Base-by-base conservation (phyloP, 2,113 vertebrate species). In the Oplegnathus fasciatus region DNA sequence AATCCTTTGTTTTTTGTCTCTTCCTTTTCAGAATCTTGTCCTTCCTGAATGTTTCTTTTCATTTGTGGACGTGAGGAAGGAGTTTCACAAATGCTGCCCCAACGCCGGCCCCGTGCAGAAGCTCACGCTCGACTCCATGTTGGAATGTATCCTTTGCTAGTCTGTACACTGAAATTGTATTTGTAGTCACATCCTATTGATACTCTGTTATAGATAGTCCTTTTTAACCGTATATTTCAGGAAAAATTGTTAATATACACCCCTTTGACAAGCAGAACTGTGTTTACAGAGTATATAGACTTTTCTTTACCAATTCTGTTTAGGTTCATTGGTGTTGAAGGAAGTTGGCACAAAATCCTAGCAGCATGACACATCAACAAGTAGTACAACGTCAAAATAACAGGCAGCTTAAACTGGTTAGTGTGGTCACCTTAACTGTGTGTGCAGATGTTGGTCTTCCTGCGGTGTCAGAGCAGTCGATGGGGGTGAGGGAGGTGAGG, bases 1-100 rank as follows among this genome's bases (percentile, higher is more conserved):
- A 83, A 52, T 82, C 9, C 5, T 67, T 76, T 62, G 7, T 58
- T 11, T 28, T 79, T 82, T 52, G 2, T 70, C 50, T 83, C 13
- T 86, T 89, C 14, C 75, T 40, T 57, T 85, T 62, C 65, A 99
- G 98, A 99, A 98, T 92, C 93, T 98, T 69, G 93, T 96, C 65
- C 96, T 99, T 57, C 96, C 97, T 8, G 97, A 98, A 85, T 96
- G 96, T 92, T 99, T 99, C 95, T 98, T 97, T 93, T 97, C 98
- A 28, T 99, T 99, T 92, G 97, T 97, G 83, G 98, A 99, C 85
- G 88, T 98, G 78, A 97, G 92, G 89, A 98, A 96, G 91, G 98
- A 99, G 88, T 98, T 99, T 92, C 95, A 97, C 37, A 90, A 94
- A 86, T 97, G 96, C 87, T 98, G 97, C 75, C 96, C 97, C 22